Evolutionary conservation across 2,113 vertebrate genomes (phyloP).

Genomic region (Rousettus leschenaultii): DNA sequence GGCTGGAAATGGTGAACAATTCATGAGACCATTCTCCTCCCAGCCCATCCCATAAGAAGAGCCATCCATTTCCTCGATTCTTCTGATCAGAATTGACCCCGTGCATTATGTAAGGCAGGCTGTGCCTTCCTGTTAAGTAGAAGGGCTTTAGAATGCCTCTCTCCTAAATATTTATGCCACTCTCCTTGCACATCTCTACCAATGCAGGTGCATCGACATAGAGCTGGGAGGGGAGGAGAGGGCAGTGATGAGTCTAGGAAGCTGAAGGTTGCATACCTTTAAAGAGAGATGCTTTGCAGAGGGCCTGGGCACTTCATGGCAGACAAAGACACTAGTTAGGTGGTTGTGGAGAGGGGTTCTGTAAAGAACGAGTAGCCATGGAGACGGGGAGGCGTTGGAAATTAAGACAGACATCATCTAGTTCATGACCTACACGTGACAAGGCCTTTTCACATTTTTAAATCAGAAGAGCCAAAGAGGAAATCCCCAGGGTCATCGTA

Average conservation of each 20-base stretch:
- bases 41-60: not conserved
- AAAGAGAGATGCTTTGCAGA: not conserved
- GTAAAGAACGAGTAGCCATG: not conserved
- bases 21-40: not conserved
- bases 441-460: not conserved
- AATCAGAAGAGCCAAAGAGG: not conserved
- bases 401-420: not conserved
- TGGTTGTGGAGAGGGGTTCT: not conserved
- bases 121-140: not conserved
- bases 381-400: not conserved
- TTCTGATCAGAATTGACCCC: not conserved
- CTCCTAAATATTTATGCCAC: not conserved
- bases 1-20: not conserved
- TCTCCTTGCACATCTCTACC: not conserved
- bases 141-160: not conserved
- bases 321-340: not conserved
- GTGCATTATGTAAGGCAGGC: not conserved
- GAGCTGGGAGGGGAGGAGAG: accelerated
- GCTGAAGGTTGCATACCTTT: not conserved
- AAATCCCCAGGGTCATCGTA: not conserved
- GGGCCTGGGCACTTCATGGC: too few species aligned
- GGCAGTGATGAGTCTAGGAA: not conserved
- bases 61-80: not conserved
- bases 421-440: not conserved
- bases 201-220: not conserved